Base-by-base conservation (phyloP, 2,888 invertebrate species). In the Rhingia campestris region DNA sequence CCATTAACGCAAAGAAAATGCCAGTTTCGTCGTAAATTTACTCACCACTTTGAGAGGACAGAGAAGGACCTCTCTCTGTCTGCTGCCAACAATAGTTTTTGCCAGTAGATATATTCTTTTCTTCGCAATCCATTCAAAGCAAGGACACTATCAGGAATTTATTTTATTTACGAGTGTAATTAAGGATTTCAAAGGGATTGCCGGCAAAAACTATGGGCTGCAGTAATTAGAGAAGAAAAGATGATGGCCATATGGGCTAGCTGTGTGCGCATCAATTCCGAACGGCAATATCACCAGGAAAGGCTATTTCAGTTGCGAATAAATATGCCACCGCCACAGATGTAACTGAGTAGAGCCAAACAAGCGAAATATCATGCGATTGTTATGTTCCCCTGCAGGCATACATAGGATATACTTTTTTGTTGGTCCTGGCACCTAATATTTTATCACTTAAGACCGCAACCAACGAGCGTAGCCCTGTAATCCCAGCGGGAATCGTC, bases 91-190 rank as follows among this genome's bases (percentile, higher is more conserved):
- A 70, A 76, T 76, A 64, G 69, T 69, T 79, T 67, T 73, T 63
- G 43, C 53, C 9, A 47, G 47, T 22, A 22, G 22, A 22, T 22
- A 22, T 22, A 22, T 22, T 22, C 1, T 45, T 37, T 35, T 49
- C 41, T 56, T 10, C 45, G 43, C 79, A 79, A 82, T 82, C 49
- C 77, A 77, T 82, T 77, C 67, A 41, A 67, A 66, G 6, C 33
- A 69, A 66, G 69, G 70, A 84, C 84, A 74, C 70, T 75, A 84
- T 84, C 84, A 54, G 74, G 74, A 84, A 74, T 84, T 84, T 70
- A 74, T 74, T 84, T 80, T 84, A 84, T 84, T 84, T 84, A 84
- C 80, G 84, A 84, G 74, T 37, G 84, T 74, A 84, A 84, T 84
- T 84, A 84, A 80, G 74, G 56, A 6, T 59, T 41, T 67, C 59